A percentile compares a stretch with the other conserved stretches of the same genome.
These are phyloP conservation scores for Protodeltote pygarga DNA, from an alignment of 2,888 invertebrate species.

Conservation along the genomic window DNA sequence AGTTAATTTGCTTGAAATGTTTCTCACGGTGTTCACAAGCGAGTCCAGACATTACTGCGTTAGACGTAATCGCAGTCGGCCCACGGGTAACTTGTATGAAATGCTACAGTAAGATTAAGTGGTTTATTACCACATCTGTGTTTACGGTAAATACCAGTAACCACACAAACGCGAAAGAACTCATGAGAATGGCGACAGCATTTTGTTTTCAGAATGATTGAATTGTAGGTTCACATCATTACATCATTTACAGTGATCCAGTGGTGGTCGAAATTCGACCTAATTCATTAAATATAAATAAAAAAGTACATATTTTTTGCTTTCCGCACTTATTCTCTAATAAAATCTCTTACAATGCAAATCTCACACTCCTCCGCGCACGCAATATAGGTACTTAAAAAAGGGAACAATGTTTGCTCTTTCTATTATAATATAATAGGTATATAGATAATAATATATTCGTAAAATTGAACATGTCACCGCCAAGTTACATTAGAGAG, in stretches of 20 bases:
- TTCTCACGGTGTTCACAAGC: slow-evolving; percentile 77
- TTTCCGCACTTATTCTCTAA: neutral
- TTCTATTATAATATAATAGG: no score
- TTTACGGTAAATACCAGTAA: slow-evolving; percentile 43
- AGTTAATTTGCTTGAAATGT: slow-evolving; percentile 74
- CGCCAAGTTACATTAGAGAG: neutral
- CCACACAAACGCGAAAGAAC: slow-evolving; percentile 27
- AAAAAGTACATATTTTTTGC: neutral
- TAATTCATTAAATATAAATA: no score
- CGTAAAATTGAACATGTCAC: no score
- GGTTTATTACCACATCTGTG: slow-evolving; percentile 41
- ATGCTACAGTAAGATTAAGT: slow-evolving; percentile 37
- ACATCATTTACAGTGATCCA: no score
- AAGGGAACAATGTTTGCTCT: no score
- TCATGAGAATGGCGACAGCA: slow-evolving; percentile 41
- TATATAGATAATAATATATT: no score
- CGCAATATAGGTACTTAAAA: neutral
- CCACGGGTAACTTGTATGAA: slow-evolving; percentile 47
- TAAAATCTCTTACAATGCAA: neutral
- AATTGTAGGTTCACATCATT: neutral
- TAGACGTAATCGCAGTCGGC: slow-evolving; percentile 47
- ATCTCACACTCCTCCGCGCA: neutral
- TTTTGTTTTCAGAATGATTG: neutral
- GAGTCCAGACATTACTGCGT: slow-evolving; percentile 59
- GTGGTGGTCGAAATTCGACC: no score